Base-by-base conservation (phyloP, 2,113 vertebrate species). In the Himantopus leucocephalus region DNA sequence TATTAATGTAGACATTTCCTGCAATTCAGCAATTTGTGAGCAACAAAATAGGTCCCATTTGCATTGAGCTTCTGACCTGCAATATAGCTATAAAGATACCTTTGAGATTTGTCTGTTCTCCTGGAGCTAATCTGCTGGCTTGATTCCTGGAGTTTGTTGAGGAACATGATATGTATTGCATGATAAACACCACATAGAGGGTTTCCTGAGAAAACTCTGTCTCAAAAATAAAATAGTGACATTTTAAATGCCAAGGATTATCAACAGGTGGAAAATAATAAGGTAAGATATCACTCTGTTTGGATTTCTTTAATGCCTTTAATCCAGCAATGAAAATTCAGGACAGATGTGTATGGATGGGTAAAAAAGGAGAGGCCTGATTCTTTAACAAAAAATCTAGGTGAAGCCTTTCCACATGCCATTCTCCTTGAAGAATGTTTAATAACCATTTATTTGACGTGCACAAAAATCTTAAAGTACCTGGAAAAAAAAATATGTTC, bases 41-140 rank as follows among this genome's bases (percentile, higher is more conserved):
- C 43, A 95, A 93, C 60, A 88, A 96, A 96, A 97, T 92, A 75
- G 68, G 47, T 67, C 77, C 67, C 59, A 52, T 93, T 90, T 95
- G 92, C 86, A 92, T 59, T 75, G 96, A 97, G 80, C 94, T 96
- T 80, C 94, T 96, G 96, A 97, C 94, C 94, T 97, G 73, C 92
- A 94, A 56, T 88, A 76, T 63, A 97, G 77, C 81, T 97, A 74
- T 89, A 95, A 95, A 88, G 66, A 95, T 72, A 93, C 93, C 81
- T 85, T 56, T 94, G 84, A 95, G 97, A 93, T 95, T 96, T 93
- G 48, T 94, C 41, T 95, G 94, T 93, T 97, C 97, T 82, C 73
- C 88, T 80, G 81, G 85, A 95, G 93, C 89, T 82, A 97, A 96
- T 90, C 96, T 95, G 75, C 92, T 97, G 84, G 79, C 82, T 90